Evolutionary conservation across 2,888 invertebrate genomes (phyloP).

Genomic region (Conus canariensis): DNA sequence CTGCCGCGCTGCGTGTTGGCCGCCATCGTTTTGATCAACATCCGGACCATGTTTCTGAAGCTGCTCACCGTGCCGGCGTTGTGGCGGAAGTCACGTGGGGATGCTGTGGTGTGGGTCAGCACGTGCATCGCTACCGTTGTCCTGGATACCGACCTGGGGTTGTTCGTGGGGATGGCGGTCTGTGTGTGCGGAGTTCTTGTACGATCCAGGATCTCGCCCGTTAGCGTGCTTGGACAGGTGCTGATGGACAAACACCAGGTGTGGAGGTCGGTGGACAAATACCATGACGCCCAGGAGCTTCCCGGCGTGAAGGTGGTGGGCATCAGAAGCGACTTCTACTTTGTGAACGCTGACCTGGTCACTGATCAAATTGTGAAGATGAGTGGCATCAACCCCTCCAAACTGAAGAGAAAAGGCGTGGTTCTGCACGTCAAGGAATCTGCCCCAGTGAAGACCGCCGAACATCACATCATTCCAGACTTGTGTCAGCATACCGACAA

Average conservation of each 20-base stretch:
- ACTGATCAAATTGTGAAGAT: slow-evolving; percentile 62
- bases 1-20: slow-evolving; percentile 81
- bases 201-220: slow-evolving; percentile 78
- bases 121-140: slow-evolving; percentile 87
- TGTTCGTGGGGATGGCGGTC: slow-evolving; percentile 86
- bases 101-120: slow-evolving; percentile 50
- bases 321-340: slow-evolving; percentile 78
- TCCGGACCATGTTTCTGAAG: slow-evolving; percentile 72
- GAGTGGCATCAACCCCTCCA: slow-evolving; percentile 55
- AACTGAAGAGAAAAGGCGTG: slow-evolving; percentile 30
- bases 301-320: slow-evolving; percentile 43
- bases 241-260: background rate
- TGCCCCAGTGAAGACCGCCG: background rate
- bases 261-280: slow-evolving; percentile 11
- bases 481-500: too few species aligned
- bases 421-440: background rate
- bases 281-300: slow-evolving; percentile 48
- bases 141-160: slow-evolving; percentile 90
- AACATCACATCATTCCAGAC: background rate
- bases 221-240: background rate
- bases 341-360: slow-evolving; percentile 77
- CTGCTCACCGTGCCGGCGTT: slow-evolving; percentile 63
- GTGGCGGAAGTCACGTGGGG: slow-evolving; percentile 56
- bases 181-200: slow-evolving; percentile 87
- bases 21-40: slow-evolving; percentile 71